Evolutionary conservation across 2,113 vertebrate species (phyloP), one percentile per base, ranked within the genome.

Genomic region (Asarcornis scutulata): DNA sequence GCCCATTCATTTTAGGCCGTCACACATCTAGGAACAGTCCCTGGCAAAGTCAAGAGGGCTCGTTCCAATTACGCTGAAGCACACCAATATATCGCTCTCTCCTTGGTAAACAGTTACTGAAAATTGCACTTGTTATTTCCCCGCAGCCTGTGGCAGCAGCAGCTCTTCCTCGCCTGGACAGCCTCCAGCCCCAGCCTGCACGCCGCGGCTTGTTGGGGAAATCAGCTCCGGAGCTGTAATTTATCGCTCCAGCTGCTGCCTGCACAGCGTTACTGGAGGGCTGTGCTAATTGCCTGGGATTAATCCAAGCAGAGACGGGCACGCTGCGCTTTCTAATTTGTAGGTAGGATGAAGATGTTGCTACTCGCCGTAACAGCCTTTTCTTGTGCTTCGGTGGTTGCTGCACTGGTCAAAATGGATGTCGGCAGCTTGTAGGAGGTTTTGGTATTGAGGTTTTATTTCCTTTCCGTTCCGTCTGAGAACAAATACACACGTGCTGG

Each of bases 171-270:
- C 2, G 0, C 79, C 36, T 84, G 91, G 91, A 85, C 9, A 1
- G 58, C 9, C 67, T 83, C 82, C 91, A 84, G 81, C 75, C 32
- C 36, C 27, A 16, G 69, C 48, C 86, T 44, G 23, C 48, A 12
- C 48, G 89, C 73, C 11, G 0, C 10, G 26, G 36, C 87, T 62
- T 86, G 74, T 86, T 77, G 89, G 96, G 96, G 92, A 95, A 96
- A 95, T 86, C 90, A 88, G n/a, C 83, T 89, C 82, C 76, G 0
- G 4, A 90, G 88, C 77, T 44, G 94, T 88, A 82, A 74, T 75
- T 83, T 76, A 34, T 85, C 53, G 25, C 55, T 76, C 77, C 96
- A 96, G 96, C 96, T 97, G 97, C 78, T 91, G 92, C 91, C 90
- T 18, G 69, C 67, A 77, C 82, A 32, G 66, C 7, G 2, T 27